Percentiles rank a stretch among this genome's conserved stretches.
These are phyloP conservation scores for Alexandromys fortis DNA, from an alignment of 2,113 vertebrate genomes.

Conservation along the genomic window DNA sequence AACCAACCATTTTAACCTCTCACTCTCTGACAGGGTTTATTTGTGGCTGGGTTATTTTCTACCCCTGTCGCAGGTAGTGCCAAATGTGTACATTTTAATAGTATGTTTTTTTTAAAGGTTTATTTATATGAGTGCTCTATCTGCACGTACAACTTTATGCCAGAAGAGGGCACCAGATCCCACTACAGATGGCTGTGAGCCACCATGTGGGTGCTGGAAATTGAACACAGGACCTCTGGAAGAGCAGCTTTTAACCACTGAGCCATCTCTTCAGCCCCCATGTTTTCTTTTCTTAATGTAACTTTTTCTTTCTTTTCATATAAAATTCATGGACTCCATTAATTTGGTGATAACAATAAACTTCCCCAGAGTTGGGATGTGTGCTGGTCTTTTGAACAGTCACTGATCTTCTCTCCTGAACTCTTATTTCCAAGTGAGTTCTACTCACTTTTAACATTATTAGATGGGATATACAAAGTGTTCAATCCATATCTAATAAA, in stretches of 20 bases:
- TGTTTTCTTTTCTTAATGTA: not conserved
- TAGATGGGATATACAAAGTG: not conserved
- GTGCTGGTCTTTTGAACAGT: not conserved
- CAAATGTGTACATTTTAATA: slow-evolving; percentile 35
- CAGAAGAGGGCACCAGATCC: not conserved
- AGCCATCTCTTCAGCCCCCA: not conserved
- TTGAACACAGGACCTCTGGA: not conserved
- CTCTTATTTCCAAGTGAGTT: not conserved
- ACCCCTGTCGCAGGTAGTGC: not conserved
- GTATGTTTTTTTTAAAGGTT: not conserved
- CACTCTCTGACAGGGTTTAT: not conserved
- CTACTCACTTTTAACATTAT: not conserved
- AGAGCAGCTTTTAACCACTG: not conserved
- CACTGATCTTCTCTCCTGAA: not conserved
- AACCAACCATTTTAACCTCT: not conserved
- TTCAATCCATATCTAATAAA: not conserved
- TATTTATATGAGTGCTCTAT: not conserved
- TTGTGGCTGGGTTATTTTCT: not conserved
- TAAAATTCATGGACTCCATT: not conserved
- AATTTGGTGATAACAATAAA: not conserved
- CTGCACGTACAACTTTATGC: not conserved
- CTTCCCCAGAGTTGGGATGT: not conserved
- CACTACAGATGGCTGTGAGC: not conserved
- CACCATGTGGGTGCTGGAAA: not conserved
- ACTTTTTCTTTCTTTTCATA: not conserved